Evolutionary conservation across 2,888 invertebrate genomes (phyloP).

Genomic region (Agrotis exclamationis): DNA sequence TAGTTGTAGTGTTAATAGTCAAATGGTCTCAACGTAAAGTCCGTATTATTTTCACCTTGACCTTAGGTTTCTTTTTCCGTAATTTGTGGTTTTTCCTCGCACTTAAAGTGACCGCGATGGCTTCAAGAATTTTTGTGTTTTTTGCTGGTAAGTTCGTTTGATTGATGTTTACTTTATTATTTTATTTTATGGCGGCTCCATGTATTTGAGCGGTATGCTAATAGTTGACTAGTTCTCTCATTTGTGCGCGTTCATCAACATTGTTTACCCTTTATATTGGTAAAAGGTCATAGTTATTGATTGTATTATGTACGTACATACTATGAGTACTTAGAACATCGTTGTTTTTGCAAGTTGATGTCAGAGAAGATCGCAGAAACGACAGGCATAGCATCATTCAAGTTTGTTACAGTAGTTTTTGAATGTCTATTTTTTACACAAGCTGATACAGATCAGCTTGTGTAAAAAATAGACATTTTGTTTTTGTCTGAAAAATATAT

Average conservation of each 20-base stretch:
- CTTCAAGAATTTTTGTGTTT: conserved; percentile 75
- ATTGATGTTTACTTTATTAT: conserved; percentile 31
- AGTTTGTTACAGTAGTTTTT: neutral
- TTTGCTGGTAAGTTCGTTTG: conserved; percentile 83
- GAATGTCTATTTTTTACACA: too few species aligned
- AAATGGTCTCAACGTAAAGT: conserved; percentile 64
- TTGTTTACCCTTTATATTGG: conserved; percentile 50
- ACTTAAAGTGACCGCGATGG: conserved; percentile 77
- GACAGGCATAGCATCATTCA: neutral
- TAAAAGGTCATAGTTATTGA: conserved; percentile 58
- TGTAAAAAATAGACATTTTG: too few species aligned
- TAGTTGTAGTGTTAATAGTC: conserved; percentile 57
- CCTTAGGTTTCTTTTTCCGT: conserved; percentile 64
- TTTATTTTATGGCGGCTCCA: neutral
- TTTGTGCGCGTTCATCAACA: conserved; percentile 3
- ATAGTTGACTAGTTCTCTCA: conserved; percentile 8
- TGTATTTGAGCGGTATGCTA: conserved; percentile 16
- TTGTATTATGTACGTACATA: conserved; percentile 22
- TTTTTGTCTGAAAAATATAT: too few species aligned
- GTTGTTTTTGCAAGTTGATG: conserved; percentile 31
- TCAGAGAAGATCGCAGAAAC: conserved; percentile 6
- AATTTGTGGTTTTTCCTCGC: conserved; percentile 78
- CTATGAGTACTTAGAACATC: neutral
- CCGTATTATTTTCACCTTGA: conserved; percentile 73
- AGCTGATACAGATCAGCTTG: too few species aligned